Evolutionary conservation across 2,113 vertebrate genomes (phyloP), one percentile per base, ranked within the genome.

Genomic region (Strix aluco): DNA sequence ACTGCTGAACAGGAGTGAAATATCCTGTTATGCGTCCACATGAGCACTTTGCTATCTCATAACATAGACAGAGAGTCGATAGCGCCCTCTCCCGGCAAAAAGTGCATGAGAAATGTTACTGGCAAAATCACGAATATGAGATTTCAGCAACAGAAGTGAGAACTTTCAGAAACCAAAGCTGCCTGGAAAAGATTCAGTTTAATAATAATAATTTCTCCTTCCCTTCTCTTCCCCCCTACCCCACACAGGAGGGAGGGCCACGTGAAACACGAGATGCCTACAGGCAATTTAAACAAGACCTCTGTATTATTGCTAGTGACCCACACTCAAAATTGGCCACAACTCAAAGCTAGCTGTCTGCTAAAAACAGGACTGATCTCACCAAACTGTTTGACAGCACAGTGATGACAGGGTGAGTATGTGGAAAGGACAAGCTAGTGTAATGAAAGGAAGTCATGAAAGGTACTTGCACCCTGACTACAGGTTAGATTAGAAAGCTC

Each of bases 51-150:
- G 46, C 42, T 7, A 30, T 11, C 54, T 77, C 32, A 0, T 42
- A 58, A 30, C n/a, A 29, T 1, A 9, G 81, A 74, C 34, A 71
- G 34, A 90, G 63, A 77, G 59, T 36, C 19, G 16, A 67, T 11
- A 83, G 90, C 81, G 96, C 96, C 96, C 96, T 88, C 97, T 96
- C 67, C 87, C 77, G 95, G 89, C 87, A 96, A 36, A 38, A 82
- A 55, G 38, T 2, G 10, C n/a, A 30, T 4, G 34, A 87, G n/a
- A 79, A 87, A 72, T 0, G 5, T 36, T 46, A 92, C 47, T 10
- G 25, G 30, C 55, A 81, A 75, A 87, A 92, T 11, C 49, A 32
- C 0, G 0, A 75, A 21, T 16, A 55, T 0, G 1, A 46, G 15
- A 81, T 55, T 71, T 49, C 40, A 58, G n/a, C 29, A 58, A 55